Percentiles rank a stretch among this genome's conserved stretches.
These are phyloP conservation scores for Cynaeus angustus DNA, from an alignment of 2,888 invertebrate genomes.

Conservation along the genomic window DNA sequence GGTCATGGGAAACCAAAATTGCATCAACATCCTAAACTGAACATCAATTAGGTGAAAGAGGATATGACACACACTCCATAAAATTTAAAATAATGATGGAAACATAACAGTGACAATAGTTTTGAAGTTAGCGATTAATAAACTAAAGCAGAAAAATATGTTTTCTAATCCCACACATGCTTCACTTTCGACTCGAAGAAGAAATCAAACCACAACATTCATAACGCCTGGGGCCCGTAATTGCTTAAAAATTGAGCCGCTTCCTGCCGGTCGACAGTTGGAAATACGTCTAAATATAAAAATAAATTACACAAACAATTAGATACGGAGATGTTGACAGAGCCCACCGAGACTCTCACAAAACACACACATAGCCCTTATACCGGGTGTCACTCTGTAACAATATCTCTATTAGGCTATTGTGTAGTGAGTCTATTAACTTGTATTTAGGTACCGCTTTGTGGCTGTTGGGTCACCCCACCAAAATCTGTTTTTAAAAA, in stretches of 20 bases:
- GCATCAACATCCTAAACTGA: too few relatives aligned
- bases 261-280: constrained; percentile 43
- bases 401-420: constrained; percentile 70
- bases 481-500: constrained; percentile 43
- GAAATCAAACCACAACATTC: constrained; percentile 22
- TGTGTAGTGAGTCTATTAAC: constrained; percentile 68
- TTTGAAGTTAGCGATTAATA: too few relatives aligned
- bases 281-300: constrained; percentile 47
- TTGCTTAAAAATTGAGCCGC: constrained; percentile 26
- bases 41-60: too few relatives aligned
- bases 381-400: constrained; percentile 64
- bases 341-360: constrained; percentile 36
- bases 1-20: too few relatives aligned
- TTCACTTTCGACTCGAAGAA: neutral
- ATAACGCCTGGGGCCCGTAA: constrained; percentile 1
- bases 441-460: constrained; percentile 66
- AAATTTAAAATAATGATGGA: too few relatives aligned
- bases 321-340: constrained; percentile 49
- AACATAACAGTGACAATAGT: too few relatives aligned
- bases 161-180: neutral
- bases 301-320: constrained; percentile 50
- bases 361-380: constrained; percentile 46
- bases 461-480: constrained; percentile 44
- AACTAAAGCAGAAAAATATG: too few relatives aligned
- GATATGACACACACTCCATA: too few relatives aligned